These are phyloP conservation scores for Drosophila sordidapex DNA, from an alignment of 2,888 invertebrate genomes.

Conservation along the genomic window DNA sequence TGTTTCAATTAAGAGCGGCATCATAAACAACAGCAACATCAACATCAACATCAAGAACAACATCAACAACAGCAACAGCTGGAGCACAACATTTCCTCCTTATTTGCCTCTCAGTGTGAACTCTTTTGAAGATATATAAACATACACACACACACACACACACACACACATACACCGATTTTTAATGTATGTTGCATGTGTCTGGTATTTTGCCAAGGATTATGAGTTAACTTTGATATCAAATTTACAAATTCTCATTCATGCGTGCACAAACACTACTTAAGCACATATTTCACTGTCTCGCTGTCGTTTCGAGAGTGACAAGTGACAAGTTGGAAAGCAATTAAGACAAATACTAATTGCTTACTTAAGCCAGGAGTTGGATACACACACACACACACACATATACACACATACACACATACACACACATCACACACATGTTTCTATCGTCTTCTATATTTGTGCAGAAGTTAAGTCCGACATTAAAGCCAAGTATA, in stretches of 20 bases:
- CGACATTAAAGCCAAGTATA: slow-evolving; percentile 9
- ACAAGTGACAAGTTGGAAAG: slow-evolving; percentile 56
- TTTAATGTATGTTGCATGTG: slow-evolving; percentile 5
- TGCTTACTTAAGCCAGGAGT: slow-evolving; percentile 44
- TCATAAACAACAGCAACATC: slow-evolving; percentile 42
- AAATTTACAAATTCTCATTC: slow-evolving; percentile 55
- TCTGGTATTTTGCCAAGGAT: slow-evolving; percentile 42
- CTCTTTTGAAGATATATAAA: slow-evolving; percentile 50
- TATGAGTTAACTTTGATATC: slow-evolving; percentile 65
- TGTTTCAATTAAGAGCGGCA: slow-evolving; percentile 70
- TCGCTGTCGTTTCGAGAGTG: slow-evolving; percentile 29
- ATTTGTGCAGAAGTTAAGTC: slow-evolving; percentile 3
- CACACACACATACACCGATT: background rate
- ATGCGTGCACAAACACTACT: slow-evolving; percentile 39
- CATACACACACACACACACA: slow-evolving; percentile 7
- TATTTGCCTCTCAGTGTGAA: slow-evolving; percentile 40
- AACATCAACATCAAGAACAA: slow-evolving; percentile 10
- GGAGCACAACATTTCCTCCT: background rate
- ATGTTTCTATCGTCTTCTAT: background rate
- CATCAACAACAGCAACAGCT: slow-evolving; percentile 20
- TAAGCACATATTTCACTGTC: slow-evolving; percentile 35
- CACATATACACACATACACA: background rate
- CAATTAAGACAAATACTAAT: slow-evolving; percentile 60
- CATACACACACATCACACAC: background rate
- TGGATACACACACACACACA: slow-evolving; percentile 3